These are phyloP conservation scores for Drosophila pegasa DNA, from an alignment of 2,888 invertebrate genomes.

Conservation along the genomic window DNA sequence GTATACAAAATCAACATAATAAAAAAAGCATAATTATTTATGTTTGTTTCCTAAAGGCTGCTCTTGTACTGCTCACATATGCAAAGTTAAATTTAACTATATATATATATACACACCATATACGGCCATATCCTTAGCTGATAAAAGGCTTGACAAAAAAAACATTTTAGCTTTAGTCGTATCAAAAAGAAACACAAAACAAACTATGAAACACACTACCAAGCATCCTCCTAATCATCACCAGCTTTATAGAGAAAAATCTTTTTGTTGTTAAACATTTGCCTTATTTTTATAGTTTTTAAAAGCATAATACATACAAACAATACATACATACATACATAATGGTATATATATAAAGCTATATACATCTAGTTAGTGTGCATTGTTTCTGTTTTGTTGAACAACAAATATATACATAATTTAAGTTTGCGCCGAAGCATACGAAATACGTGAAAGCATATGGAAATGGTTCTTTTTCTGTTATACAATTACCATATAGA, in stretches of 20 bases:
- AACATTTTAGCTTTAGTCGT: constrained; percentile 65
- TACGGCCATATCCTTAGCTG: constrained; percentile 47
- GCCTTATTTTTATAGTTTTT: constrained; percentile 68
- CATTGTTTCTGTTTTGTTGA: constrained; percentile 59
- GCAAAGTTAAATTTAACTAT: constrained; percentile 49
- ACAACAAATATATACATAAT: constrained; percentile 46
- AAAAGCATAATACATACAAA: constrained; percentile 51
- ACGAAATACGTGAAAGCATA: constrained; percentile 18
- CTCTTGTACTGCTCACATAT: constrained; percentile 72
- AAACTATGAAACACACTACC: constrained; percentile 35
- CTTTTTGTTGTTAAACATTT: constrained; percentile 64
- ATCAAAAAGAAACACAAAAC: constrained; percentile 21
- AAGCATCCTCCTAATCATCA: constrained; percentile 54
- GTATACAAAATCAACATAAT: constrained; percentile 15
- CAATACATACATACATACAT: constrained; percentile 24
- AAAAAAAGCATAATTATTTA: constrained; percentile 51
- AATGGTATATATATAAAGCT: constrained; percentile 18
- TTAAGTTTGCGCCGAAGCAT: constrained; percentile 52
- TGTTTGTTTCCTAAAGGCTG: constrained; percentile 66
- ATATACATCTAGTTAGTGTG: constrained; percentile 32
- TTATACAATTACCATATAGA: constrained; percentile 72
- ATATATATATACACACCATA: constrained; percentile 29
- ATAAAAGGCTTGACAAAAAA: constrained; percentile 38
- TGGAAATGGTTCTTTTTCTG: constrained; percentile 63
- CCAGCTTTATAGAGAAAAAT: constrained; percentile 26